phyloP scores from a whole-genome alignment of 2,113 vertebrate genomes.

The Myotis yumanensis region DNA sequence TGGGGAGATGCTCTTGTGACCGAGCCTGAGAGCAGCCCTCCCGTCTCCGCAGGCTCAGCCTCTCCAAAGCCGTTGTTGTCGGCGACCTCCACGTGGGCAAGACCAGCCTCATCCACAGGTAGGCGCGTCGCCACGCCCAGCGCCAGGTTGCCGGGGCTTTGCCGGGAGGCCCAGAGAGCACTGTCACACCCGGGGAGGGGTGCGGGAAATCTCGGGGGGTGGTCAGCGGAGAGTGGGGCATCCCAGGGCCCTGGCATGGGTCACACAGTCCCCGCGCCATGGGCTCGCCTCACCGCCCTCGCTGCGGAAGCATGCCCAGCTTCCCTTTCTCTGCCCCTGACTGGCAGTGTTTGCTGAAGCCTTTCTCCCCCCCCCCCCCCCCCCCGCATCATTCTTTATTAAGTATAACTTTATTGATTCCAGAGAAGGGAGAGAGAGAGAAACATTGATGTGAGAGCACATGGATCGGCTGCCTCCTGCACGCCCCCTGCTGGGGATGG shows the following conservation, averaged over 20 bases:
- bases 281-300: neutral
- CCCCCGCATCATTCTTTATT: neutral
- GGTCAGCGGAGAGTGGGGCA: neutral
- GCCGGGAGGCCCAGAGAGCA: neutral
- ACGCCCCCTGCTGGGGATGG: too few species aligned
- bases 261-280: accelerated
- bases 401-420: too few species aligned
- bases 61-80: constrained; percentile 94
- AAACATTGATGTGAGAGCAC: too few species aligned
- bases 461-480: too few species aligned
- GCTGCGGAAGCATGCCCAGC: neutral
- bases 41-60: constrained; percentile 85
- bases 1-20: neutral
- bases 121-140: neutral
- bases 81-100: constrained; percentile 95
- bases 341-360: neutral
- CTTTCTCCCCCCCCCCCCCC: neutral
- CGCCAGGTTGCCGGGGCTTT: neutral
- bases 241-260: neutral
- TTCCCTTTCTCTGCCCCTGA: neutral
- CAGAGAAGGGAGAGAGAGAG: too few species aligned
- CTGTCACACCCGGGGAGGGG: neutral
- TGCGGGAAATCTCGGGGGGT: neutral
- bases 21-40: accelerated
- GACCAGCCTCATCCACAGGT: constrained; percentile 96